Percentiles rank a stretch among this genome's conserved stretches.
Conservation (phyloP, 2,797 vertebrate genomes). For the Lepus townsendii region DNA sequence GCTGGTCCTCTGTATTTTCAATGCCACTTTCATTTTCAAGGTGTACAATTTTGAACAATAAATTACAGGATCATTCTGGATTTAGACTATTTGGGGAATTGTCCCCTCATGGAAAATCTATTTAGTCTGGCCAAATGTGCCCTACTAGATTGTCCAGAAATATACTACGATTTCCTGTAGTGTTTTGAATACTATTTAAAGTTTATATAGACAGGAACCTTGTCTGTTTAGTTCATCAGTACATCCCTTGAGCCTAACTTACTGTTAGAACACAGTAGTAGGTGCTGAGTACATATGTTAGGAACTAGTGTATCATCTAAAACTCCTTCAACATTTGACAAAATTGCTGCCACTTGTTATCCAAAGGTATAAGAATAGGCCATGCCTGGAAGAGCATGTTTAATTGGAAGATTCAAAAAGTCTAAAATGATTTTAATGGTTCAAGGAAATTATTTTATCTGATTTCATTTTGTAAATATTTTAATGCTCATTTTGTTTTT, state of each 20-base stretch:
- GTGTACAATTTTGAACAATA: background rate
- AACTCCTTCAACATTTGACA: background rate
- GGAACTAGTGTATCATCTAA: background rate
- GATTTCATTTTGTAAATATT: slow-evolving; percentile 41
- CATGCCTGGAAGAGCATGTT: background rate
- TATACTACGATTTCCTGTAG: background rate
- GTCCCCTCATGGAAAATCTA: background rate
- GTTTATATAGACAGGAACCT: background rate
- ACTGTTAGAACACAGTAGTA: background rate
- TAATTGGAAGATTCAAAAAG: slow-evolving; percentile 18
- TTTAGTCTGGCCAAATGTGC: background rate
- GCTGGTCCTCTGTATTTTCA: background rate
- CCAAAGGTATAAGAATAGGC: background rate
- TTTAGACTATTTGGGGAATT: background rate
- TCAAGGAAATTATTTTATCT: slow-evolving; percentile 33
- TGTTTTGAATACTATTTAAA: background rate
- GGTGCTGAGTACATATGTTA: background rate
- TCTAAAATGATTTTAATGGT: background rate
- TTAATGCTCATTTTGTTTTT: slow-evolving; percentile 14
- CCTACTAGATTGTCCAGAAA: background rate
- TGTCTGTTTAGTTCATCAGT: background rate
- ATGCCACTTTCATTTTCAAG: background rate
- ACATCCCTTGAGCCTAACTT: background rate
- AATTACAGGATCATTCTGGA: background rate
- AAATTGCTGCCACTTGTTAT: background rate